Conservation (phyloP, 2,888 invertebrate genomes). For the Loripinus fragilis region DNA sequence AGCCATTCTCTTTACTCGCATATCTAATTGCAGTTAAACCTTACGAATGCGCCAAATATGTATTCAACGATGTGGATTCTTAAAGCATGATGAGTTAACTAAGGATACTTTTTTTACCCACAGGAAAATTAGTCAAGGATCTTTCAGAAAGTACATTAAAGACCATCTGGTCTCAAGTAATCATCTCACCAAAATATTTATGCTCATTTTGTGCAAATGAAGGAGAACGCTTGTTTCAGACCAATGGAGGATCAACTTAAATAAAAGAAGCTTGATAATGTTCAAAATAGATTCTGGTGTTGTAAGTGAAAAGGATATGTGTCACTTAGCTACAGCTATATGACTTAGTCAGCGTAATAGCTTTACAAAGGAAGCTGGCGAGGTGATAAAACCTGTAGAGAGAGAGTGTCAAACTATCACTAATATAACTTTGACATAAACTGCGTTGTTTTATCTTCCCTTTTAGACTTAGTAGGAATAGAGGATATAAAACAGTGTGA, state of each 20-base stretch:
- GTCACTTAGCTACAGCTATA: neutral
- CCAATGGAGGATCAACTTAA: neutral
- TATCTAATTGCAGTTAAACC: neutral
- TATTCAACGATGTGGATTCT: neutral
- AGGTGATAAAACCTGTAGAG: neutral
- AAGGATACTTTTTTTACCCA: neutral
- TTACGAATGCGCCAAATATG: slow-evolving; percentile 8
- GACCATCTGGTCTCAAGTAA: neutral
- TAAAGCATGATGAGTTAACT: neutral
- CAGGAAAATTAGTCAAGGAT: neutral
- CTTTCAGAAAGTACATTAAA: neutral
- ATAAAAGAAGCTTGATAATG: neutral
- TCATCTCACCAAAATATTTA: neutral
- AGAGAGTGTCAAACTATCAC: neutral
- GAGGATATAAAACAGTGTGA: neutral
- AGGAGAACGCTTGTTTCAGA: neutral
- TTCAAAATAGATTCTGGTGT: neutral
- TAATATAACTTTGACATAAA: neutral
- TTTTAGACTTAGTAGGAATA: neutral
- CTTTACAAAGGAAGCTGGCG: neutral
- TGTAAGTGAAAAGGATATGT: neutral
- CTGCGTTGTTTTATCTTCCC: neutral
- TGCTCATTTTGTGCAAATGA: neutral
- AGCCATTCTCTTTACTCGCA: too few species aligned
- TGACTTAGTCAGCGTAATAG: neutral